Conservation (phyloP, 2,113 vertebrate species). For the Cyanoderma ruficeps region DNA sequence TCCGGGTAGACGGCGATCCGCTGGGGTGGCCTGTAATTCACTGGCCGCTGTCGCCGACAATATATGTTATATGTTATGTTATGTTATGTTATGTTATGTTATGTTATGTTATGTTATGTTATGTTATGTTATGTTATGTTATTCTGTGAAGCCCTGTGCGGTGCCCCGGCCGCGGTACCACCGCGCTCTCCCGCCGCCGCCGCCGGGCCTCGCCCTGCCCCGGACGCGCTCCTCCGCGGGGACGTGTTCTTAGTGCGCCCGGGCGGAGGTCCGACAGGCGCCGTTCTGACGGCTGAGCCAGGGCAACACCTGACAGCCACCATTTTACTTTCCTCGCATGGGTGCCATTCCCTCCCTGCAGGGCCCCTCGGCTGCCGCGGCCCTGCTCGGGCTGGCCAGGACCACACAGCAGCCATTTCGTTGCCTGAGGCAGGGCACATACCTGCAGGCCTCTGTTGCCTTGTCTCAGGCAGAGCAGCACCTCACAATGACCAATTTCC, state of each 20-base stretch:
- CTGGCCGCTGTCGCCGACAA: neutral
- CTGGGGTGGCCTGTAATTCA: neutral
- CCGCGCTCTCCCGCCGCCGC: too few species aligned
- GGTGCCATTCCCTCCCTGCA: neutral
- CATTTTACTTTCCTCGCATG: accelerated
- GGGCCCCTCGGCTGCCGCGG: too few species aligned
- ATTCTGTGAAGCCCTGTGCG: accelerated
- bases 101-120: neutral
- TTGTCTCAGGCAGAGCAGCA: neutral
- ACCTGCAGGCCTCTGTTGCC: too few species aligned
- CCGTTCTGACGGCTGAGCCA: neutral
- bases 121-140: neutral
- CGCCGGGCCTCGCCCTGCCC: too few species aligned
- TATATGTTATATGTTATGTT: neutral
- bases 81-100: neutral
- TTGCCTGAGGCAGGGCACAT: neutral
- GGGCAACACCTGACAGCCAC: too few species aligned
- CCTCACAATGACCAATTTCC: neutral
- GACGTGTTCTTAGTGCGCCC: accelerated
- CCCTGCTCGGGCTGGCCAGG: neutral
- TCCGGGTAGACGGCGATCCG: neutral
- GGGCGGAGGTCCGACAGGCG: neutral
- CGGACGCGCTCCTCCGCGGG: neutral
- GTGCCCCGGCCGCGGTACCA: accelerated
- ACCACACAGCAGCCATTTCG: neutral